Evolutionary conservation across 2,113 vertebrate genomes (phyloP), one percentile per base, ranked within the genome.

Genomic region (Gobiocypris rarus): DNA sequence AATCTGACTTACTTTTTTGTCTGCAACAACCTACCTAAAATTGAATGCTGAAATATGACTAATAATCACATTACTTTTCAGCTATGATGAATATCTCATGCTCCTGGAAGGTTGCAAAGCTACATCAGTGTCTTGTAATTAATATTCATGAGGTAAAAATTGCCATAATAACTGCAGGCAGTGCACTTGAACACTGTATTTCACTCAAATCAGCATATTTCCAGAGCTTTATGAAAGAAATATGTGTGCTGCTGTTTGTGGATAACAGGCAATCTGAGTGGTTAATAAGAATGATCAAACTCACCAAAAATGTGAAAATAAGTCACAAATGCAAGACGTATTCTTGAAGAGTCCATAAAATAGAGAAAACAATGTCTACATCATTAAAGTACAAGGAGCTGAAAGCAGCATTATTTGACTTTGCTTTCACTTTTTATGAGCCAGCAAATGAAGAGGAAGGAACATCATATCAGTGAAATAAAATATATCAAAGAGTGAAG

Each of bases 91-190:
- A 28, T 61, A 61, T 14, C 26, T 7, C 58, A 61, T 13, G 34
- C 65, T 69, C 34, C 38, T 41, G 34, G 34, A 69, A 69, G 31
- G 65, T 69, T 69, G 17, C 65, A 69, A 69, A 69, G 38, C 34
- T 69, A n/a, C 19, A 69, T 69, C 65, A 41, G 19, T 38, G 5
- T 69, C 38, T 69, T 41, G 10, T 38, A 69, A 41, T 69, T 19
- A 19, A 69, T 38, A 41, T 69, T 41, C 34, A 69, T 69, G 34
- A 69, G 34, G 65, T 69, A 22, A 69, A 22, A 69, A 22, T 22
- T 69, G 31, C 31, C 9, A 22, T 38, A 38, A 69, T 22, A 41
- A 41, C 17, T 69, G 63, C 63, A 41, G 34, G 65, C 9, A 9
- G 17, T 69, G 31, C 10, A 19, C 17, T 41, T 34, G 1, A 69